phyloP scores from a whole-genome alignment of 30 jellyfish, hydroid and myxozoan genomes.

The Mastigias papua region DNA sequence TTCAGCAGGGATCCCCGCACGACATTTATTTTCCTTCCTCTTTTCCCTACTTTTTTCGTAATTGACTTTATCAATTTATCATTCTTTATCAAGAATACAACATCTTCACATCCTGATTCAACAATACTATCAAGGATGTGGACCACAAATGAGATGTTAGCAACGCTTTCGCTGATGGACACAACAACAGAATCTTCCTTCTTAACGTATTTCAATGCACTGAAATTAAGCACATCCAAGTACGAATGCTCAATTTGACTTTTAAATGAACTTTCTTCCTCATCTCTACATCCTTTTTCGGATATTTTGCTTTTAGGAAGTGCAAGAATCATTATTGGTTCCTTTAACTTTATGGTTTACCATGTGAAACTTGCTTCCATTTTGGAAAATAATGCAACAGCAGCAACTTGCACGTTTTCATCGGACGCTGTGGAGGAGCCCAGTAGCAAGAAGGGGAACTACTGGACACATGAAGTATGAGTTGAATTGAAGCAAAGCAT shows the following conservation, averaged over 20 bases:
- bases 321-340: constrained; percentile 5
- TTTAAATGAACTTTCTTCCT: background rate
- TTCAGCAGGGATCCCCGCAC: background rate
- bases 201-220: background rate
- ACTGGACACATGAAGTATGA: too few species aligned
- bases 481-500: too few species aligned
- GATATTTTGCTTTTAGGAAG: background rate
- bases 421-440: too few species aligned
- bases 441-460: too few species aligned
- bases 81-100: background rate
- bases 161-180: background rate
- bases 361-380: background rate
- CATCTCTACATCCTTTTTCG: background rate
- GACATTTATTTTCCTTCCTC: background rate
- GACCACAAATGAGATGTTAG: background rate
- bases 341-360: background rate
- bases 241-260: constrained; percentile 4
- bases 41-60: constrained; percentile 5
- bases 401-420: background rate
- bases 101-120: constrained; percentile 11
- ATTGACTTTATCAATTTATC: constrained; percentile 1
- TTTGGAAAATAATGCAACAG: background rate
- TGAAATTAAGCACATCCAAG: background rate
- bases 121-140: background rate
- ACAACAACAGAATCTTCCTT: constrained; percentile 1